These are phyloP conservation scores for Temnothorax curvispinosus DNA, from an alignment of 1,140 invertebrate genomes.

Conservation along the genomic window DNA sequence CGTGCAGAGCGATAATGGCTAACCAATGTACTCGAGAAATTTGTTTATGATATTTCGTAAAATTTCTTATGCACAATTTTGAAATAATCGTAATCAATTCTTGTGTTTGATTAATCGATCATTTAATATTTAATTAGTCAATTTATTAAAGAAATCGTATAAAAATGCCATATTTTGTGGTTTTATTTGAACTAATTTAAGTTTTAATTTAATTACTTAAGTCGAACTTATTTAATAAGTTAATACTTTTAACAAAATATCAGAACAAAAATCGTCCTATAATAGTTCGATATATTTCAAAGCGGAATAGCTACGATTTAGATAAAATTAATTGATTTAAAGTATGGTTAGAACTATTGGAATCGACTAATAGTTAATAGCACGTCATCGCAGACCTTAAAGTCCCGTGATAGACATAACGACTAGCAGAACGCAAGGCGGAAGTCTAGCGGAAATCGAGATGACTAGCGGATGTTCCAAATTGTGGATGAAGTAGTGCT, in stretches of 20 bases:
- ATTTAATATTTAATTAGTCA: constrained; percentile 18
- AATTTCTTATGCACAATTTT: neutral
- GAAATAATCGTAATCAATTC: neutral
- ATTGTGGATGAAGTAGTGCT: constrained; percentile 48
- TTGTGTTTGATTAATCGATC: neutral
- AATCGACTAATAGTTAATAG: constrained; percentile 11
- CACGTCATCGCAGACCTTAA: constrained; percentile 2
- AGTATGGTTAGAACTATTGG: neutral
- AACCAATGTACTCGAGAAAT: constrained; percentile 8
- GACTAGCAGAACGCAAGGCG: constrained; percentile 17
- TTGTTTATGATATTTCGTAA: constrained; percentile 14
- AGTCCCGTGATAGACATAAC: constrained; percentile 9
- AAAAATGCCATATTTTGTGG: neutral
- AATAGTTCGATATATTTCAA: neutral
- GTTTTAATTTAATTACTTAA: neutral
- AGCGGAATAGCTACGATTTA: neutral
- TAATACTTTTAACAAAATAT: neutral
- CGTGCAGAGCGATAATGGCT: neutral
- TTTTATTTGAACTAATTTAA: neutral
- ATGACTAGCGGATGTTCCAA: constrained; percentile 51
- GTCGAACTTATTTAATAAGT: neutral
- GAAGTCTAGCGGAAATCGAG: constrained; percentile 41
- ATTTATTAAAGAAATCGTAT: neutral
- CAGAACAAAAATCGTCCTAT: neutral
- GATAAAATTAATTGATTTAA: neutral